Conservation (phyloP, 2,797 vertebrate genomes). For the Hybognathus amarus region DNA sequence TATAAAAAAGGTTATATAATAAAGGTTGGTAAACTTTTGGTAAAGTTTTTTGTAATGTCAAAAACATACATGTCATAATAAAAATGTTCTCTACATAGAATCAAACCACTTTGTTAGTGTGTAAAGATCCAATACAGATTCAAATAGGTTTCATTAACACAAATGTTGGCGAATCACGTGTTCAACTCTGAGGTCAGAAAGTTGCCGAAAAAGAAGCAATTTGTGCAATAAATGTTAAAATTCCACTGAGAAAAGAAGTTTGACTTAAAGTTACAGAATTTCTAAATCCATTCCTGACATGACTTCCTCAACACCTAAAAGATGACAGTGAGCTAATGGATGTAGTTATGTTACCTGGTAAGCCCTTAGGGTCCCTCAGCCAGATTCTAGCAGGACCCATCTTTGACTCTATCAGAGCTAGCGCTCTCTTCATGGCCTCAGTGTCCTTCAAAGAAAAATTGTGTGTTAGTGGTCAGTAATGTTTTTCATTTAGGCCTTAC, state of each 20-base stretch:
- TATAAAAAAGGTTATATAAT: no score
- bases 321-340: neutral
- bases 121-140: neutral
- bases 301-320: neutral
- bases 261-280: neutral
- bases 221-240: neutral
- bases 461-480: neutral
- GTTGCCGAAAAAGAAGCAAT: neutral
- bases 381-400: slow-evolving; percentile 93
- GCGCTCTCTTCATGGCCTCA: slow-evolving; percentile 94
- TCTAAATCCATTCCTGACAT: neutral
- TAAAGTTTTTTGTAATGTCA: neutral
- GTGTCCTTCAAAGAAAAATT: slow-evolving; percentile 83
- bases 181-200: neutral
- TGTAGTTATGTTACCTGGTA: slow-evolving; percentile 82
- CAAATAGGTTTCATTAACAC: neutral
- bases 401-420: slow-evolving; percentile 95
- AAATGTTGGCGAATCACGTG: neutral
- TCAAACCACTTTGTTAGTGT: neutral
- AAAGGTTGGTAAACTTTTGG: no score
- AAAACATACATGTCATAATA: neutral
- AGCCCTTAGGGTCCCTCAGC: slow-evolving; percentile 92
- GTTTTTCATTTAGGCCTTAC: neutral
- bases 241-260: neutral
- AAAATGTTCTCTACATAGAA: neutral